Evolutionary conservation across 2,797 vertebrate genomes (phyloP).

Genomic region (Chelonia mydas): DNA sequence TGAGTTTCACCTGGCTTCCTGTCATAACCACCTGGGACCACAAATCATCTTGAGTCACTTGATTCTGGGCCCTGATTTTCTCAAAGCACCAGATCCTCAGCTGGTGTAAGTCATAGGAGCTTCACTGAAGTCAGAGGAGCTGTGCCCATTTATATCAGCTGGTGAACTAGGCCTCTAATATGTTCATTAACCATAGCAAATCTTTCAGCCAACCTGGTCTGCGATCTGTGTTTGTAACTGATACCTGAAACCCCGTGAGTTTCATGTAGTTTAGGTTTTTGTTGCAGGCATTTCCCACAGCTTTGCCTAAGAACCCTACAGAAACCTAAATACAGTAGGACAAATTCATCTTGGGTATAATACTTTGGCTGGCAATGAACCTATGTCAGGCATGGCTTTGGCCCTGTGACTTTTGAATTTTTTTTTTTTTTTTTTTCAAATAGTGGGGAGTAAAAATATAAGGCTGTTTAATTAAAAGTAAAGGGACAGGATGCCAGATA

Average conservation of each 20-base stretch:
- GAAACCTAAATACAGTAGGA: neutral
- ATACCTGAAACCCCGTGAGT: neutral
- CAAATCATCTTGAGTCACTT: too few relatives aligned
- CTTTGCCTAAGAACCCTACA: neutral
- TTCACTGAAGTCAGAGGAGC: neutral
- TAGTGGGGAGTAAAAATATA: neutral
- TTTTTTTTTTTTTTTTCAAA: neutral
- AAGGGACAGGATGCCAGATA: neutral
- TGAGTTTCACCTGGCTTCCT: too few relatives aligned
- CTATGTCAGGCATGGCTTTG: neutral
- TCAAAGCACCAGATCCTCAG: neutral
- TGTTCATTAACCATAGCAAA: neutral
- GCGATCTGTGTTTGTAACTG: neutral
- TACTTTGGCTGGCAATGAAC: neutral
- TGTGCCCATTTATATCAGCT: neutral
- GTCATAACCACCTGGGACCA: too few relatives aligned
- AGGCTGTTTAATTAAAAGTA: neutral
- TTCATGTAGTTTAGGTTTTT: neutral
- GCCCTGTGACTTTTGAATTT: neutral
- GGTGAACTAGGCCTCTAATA: neutral
- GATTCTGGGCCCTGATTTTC: too few relatives aligned
- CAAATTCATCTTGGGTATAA: neutral
- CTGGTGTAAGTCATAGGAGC: neutral
- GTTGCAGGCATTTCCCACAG: neutral
- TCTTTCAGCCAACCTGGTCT: neutral